Base-by-base conservation (phyloP, 2,797 vertebrate species). In the Sphaeramia orbicularis region DNA sequence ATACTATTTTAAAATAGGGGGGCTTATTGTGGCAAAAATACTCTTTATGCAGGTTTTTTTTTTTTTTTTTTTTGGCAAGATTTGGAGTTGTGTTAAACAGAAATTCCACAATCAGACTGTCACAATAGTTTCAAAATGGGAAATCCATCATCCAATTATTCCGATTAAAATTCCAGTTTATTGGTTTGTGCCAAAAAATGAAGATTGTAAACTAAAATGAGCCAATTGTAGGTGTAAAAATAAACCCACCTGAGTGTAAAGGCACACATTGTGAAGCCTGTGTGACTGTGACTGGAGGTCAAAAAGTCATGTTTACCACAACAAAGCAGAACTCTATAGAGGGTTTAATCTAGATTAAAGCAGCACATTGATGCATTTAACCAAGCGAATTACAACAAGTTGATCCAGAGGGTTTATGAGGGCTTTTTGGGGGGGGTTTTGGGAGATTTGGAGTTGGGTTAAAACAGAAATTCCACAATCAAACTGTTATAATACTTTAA, bases 271-370 rank as follows among this genome's bases (percentile, higher is more conserved):
- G 35, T 40, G 1, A 15, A 32, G n/a, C 13, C 13, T 10, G 10
- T 4, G 6, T 10, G 15, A 24, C 21, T n/a, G 48, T 55, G 37
- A 43, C 45, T 66, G 14, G 42, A 53, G 60, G 51, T 78, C 53
- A 77, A 67, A 55, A 48, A 15, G 62, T 59, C 74, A 74, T 1
- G 62, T 65, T 16, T 40, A 63, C 53, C 1, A 13, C 38, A 27
- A 41, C 58, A 58, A 60, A 52, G 42, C 37, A 59, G 72, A 42
- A 37, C 30, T n/a, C n/a, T n/a, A n/a, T 11, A 38, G 12, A 49
- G 48, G 35, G 45, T 72, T n/a, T 69, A 35, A 77, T 68, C 49
- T 74, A 68, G 21, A 79, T 61, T 58, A 64, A n/a, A n/a, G n/a
- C 15, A 27, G 12, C 7, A 27, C 36, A 40, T 1, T 16, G 50